These are phyloP conservation scores for Anser cygnoides DNA, from an alignment of 2,113 vertebrate genomes.

Conservation along the genomic window DNA sequence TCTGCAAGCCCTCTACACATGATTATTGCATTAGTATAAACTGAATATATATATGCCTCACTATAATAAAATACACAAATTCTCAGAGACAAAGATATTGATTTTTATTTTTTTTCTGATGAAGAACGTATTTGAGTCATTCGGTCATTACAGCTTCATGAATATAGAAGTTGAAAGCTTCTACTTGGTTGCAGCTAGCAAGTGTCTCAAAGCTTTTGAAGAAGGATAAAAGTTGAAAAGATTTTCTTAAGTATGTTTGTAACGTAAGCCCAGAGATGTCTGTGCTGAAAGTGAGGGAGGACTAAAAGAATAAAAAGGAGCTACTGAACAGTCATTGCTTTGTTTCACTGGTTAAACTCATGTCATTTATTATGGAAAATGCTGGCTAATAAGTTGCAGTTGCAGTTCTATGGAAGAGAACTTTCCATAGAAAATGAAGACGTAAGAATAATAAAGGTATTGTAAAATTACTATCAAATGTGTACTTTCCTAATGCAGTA, in stretches of 20 bases:
- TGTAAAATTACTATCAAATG: neutral
- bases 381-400: neutral
- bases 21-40: neutral
- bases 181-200: neutral
- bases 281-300: neutral
- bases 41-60: neutral
- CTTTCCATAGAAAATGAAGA: neutral
- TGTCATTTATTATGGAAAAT: neutral
- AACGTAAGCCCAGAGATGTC: neutral
- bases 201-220: neutral
- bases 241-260: neutral
- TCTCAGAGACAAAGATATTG: neutral
- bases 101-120: neutral
- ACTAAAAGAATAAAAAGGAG: neutral
- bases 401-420: neutral
- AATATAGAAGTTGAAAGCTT: slow-evolving; percentile 3
- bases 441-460: neutral
- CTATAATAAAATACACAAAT: neutral
- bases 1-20: neutral
- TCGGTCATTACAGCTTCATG: neutral
- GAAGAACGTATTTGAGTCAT: neutral
- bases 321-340: neutral
- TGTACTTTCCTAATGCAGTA: neutral
- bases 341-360: neutral
- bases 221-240: neutral